These are phyloP conservation scores for Varroa destructor DNA, from an alignment of 1,140 invertebrate species.

Conservation along the genomic window DNA sequence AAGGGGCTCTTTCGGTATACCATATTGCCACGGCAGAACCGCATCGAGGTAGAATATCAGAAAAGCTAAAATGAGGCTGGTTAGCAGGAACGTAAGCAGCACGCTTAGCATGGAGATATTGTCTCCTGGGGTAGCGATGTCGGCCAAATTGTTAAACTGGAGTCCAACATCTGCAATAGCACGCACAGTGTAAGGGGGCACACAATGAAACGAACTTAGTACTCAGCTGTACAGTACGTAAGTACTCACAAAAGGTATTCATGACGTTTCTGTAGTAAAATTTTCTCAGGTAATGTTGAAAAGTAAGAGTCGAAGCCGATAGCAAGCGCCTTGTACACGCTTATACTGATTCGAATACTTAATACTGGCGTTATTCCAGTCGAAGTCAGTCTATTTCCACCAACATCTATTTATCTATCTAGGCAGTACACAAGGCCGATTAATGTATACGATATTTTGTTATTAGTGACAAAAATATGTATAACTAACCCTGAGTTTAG, in stretches of 20 bases:
- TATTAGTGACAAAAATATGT: too few species aligned
- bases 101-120: slow-evolving; percentile 36
- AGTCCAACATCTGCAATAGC: slow-evolving; percentile 36
- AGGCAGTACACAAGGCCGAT: too few species aligned
- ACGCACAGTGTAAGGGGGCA: slow-evolving; percentile 33
- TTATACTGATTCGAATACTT: too few species aligned
- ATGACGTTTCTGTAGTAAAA: not conserved
- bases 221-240: too few species aligned
- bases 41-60: slow-evolving; percentile 39
- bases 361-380: too few species aligned
- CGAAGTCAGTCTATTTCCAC: too few species aligned
- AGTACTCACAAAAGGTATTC: too few species aligned
- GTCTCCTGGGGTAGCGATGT: slow-evolving; percentile 38
- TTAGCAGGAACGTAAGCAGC: slow-evolving; percentile 31
- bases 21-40: slow-evolving; percentile 40
- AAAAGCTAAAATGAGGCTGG: slow-evolving; percentile 32
- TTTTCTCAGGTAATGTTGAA: slow-evolving; percentile 12
- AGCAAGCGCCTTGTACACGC: too few species aligned
- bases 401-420: too few species aligned
- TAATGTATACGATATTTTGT: too few species aligned
- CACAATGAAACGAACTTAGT: too few species aligned
- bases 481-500: too few species aligned
- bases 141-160: slow-evolving; percentile 37
- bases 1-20: slow-evolving; percentile 43
- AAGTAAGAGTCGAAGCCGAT: not conserved